Percentiles rank a stretch among this genome's conserved stretches.
These are phyloP conservation scores for Tipula vernalis DNA, from an alignment of 2,888 invertebrate species.

Conservation along the genomic window DNA sequence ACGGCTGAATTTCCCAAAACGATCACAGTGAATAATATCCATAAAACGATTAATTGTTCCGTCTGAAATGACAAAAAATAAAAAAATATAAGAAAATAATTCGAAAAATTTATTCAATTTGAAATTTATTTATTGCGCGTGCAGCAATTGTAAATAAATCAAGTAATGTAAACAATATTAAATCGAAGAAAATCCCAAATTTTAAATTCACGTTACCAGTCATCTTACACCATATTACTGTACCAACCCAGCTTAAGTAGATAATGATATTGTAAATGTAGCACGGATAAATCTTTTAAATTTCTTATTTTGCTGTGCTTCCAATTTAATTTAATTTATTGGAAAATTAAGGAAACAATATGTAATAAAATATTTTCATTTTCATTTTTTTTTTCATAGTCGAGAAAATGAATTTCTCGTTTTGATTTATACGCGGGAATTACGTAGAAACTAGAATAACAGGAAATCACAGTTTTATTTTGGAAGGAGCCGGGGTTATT, in stretches of 20 bases:
- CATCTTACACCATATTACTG: background rate
- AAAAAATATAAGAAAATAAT: background rate
- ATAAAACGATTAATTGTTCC: slow-evolving; percentile 75
- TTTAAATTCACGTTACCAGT: background rate
- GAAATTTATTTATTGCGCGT: no score
- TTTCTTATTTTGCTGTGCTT: background rate
- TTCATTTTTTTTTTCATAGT: background rate
- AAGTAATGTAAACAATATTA: background rate
- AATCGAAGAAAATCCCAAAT: background rate
- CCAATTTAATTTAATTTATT: background rate
- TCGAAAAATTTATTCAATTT: background rate
- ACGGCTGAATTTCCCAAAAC: slow-evolving; percentile 79
- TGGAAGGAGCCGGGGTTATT: background rate
- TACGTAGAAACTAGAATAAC: background rate
- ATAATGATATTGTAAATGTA: no score
- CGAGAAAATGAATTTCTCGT: background rate
- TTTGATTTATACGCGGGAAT: background rate
- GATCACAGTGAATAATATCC: slow-evolving; percentile 73
- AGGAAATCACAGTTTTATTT: background rate
- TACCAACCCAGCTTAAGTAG: no score
- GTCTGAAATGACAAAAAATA: slow-evolving; percentile 45
- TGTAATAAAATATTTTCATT: background rate
- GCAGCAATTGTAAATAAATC: background rate
- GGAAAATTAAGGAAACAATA: background rate
- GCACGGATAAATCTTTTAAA: background rate